phyloP scores from a whole-genome alignment of 2,888 invertebrate species.

The Lithosia quadra region DNA sequence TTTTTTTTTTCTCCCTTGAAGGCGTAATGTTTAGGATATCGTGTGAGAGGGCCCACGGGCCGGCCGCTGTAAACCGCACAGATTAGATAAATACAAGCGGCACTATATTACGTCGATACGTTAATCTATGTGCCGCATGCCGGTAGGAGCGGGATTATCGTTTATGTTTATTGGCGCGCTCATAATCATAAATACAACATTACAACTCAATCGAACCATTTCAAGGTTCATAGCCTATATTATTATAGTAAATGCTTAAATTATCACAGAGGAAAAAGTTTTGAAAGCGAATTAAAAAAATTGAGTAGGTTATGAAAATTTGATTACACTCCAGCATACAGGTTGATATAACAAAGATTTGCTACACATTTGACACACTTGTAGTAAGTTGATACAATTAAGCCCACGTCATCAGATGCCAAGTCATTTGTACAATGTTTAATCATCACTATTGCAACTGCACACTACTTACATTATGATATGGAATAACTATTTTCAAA shows the following conservation, averaged over 20 bases:
- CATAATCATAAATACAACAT: conserved; percentile 2
- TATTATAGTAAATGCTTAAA: no score
- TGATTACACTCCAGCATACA: background rate
- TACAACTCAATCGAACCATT: background rate
- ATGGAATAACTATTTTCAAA: background rate
- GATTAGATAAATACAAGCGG: background rate
- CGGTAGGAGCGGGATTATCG: background rate
- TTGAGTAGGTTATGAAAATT: background rate
- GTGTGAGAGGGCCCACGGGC: background rate
- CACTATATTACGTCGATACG: background rate
- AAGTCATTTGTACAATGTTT: background rate
- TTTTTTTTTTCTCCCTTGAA: no score
- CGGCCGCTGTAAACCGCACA: background rate
- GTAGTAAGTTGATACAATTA: background rate
- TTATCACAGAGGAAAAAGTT: no score
- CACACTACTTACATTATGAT: no score
- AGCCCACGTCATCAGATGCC: background rate
- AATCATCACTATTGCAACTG: background rate
- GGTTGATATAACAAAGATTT: background rate
- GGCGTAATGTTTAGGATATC: background rate
- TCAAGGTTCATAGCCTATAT: no score
- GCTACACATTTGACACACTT: background rate
- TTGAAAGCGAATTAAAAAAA: background rate
- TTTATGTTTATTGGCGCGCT: background rate
- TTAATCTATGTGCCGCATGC: background rate